Base-by-base conservation (phyloP, 2,113 vertebrate genomes). In the Protobothrops mucrosquamatus region DNA sequence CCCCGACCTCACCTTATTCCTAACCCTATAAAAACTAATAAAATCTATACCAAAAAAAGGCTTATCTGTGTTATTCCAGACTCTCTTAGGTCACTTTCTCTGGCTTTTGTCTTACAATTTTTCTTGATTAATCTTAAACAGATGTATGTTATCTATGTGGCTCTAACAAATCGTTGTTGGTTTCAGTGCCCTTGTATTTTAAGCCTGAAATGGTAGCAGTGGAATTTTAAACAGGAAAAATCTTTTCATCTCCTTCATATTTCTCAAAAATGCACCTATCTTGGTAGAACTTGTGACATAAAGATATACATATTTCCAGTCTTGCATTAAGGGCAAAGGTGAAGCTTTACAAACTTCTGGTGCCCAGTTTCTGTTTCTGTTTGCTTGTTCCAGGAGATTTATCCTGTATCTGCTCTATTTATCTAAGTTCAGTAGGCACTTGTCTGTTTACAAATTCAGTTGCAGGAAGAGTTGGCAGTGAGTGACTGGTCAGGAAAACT, bases 331-430 rank as follows among this genome's bases (percentile, higher is more conserved):
- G 8, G 46, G 74, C 88, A 89, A 74, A 39, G 59, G n/a, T 39
- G 55, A 90, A 39, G 6, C 43, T 90, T 61, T 51, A 74, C 54
- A 59, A 85, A 59, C 26, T 15, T 46, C 74, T 57, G 59, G 22
- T 90, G 81, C 23, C 46, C 46, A 43, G 57, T 64, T 64, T 87
- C 92, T 87, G 56, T 54, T 90, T 93, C 48, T 86, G 29, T 93
- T 43, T 52, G 23, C 43, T 90, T 88, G 55, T 39, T 90, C 92
- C 52, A 29, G 56, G n/a, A 64, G 81, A 51, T 81, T 88, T 92
- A 29, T 3, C 29, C 59, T 55, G 51, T 29, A 39, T 24, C 59
- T 87, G 43, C 85, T 92, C 6, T n/a, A 26, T 89, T 85, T 51
- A 89, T 55, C 29, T 89, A 85, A 51, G 29, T 26, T 89, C 64